phyloP scores from a whole-genome alignment of 2,797 vertebrate genomes.

The Manis pentadactyla region DNA sequence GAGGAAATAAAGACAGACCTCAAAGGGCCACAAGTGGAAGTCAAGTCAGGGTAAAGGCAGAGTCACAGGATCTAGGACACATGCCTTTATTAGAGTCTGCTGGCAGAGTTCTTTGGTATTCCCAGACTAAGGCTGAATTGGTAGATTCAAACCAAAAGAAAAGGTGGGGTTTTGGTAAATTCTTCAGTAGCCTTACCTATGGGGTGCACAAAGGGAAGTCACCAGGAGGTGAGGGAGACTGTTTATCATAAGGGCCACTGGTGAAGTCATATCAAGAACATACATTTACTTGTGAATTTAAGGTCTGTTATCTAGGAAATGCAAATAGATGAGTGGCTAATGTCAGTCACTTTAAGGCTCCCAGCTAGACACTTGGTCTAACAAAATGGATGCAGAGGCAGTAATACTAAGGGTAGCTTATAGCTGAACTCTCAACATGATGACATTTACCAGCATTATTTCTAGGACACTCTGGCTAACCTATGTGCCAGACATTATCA shows the following conservation, averaged over 20 bases:
- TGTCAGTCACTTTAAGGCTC: not conserved
- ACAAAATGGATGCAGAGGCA: not conserved
- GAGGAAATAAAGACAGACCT: not conserved
- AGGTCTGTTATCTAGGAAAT: not conserved
- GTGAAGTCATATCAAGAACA: not conserved
- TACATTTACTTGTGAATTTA: not conserved
- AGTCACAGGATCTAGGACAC: not conserved
- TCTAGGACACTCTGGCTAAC: not conserved
- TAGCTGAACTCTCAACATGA: not conserved
- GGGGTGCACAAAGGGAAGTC: not conserved
- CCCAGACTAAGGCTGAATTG: not conserved
- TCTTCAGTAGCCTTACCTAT: not conserved
- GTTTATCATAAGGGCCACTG: not conserved
- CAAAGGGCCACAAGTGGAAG: accelerated
- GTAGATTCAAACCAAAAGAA: not conserved
- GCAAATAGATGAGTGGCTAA: not conserved
- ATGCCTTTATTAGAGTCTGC: not conserved
- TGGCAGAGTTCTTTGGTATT: not conserved
- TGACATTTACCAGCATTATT: not conserved
- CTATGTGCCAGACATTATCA: not conserved
- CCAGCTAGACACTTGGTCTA: not conserved
- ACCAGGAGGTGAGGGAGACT: not conserved
- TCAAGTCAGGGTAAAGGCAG: not conserved
- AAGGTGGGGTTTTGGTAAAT: not conserved
- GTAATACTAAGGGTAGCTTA: not conserved